Evolutionary conservation across 2,113 vertebrate genomes (phyloP).

Genomic region (Hypocryptadius cinnamomeus): DNA sequence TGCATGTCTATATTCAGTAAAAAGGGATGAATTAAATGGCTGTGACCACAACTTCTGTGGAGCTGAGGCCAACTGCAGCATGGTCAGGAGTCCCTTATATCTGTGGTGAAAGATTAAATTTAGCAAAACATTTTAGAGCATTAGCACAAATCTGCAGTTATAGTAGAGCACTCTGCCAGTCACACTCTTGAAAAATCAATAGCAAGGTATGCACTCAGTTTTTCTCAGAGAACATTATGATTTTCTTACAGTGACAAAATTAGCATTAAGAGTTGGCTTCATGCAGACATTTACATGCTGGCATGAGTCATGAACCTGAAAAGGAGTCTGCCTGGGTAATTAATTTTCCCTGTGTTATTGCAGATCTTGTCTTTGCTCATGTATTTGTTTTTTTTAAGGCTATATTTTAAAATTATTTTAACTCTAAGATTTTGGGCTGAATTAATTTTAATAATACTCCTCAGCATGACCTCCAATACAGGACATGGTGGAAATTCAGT

Average conservation of each 20-base stretch:
- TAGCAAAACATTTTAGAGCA: neutral
- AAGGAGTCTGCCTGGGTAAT: slow-evolving; percentile 38
- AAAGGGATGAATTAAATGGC: neutral
- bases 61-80: neutral
- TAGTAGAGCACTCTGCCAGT: neutral
- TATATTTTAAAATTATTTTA: neutral
- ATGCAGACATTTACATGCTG: slow-evolving; percentile 28
- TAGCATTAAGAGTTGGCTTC: slow-evolving; percentile 27
- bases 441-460: neutral
- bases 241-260: slow-evolving; percentile 39
- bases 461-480: neutral
- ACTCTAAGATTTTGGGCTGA: neutral
- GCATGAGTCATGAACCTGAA: slow-evolving; percentile 52
- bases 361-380: neutral
- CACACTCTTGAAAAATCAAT: slow-evolving; percentile 14
- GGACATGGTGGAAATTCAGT: neutral
- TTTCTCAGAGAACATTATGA: neutral
- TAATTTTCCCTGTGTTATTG: slow-evolving; percentile 16
- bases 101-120: neutral
- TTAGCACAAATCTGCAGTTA: neutral
- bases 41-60: neutral
- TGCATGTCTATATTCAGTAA: neutral
- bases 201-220: neutral
- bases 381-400: neutral
- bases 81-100: neutral